A percentile compares a stretch with the other conserved stretches of the same genome.
These are phyloP conservation scores for Panthera leo DNA, from an alignment of 2,113 vertebrate species.

Conservation along the genomic window DNA sequence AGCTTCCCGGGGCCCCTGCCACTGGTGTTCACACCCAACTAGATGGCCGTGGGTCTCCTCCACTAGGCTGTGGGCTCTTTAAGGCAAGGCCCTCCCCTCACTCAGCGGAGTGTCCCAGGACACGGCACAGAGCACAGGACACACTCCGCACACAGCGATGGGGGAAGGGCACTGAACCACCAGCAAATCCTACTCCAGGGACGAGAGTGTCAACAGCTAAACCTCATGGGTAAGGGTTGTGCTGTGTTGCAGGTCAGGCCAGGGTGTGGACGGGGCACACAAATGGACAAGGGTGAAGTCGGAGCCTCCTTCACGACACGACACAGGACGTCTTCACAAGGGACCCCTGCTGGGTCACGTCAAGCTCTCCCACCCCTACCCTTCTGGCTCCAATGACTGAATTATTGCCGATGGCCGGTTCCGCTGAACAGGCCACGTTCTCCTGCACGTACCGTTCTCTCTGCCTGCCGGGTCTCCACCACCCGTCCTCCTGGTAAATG, in stretches of 20 bases:
- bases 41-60: neutral
- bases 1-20: neutral
- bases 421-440: neutral
- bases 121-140: neutral
- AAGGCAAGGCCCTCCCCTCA: neutral
- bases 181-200: neutral
- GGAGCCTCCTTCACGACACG: neutral
- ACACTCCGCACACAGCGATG: neutral
- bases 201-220: neutral
- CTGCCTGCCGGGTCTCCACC: too few species aligned
- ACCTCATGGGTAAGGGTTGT: too few species aligned
- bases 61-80: neutral
- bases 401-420: neutral
- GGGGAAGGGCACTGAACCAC: rapidly evolving
- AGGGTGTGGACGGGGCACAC: rapidly evolving
- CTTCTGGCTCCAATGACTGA: neutral
- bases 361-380: neutral
- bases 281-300: neutral
- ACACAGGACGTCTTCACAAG: neutral
- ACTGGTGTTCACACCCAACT: rapidly evolving
- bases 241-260: neutral
- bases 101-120: neutral
- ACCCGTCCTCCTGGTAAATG: neutral
- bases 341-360: neutral
- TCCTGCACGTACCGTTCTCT: neutral